Base-by-base conservation (phyloP, 2,888 invertebrate genomes). In the Drosophila peninsularis region DNA sequence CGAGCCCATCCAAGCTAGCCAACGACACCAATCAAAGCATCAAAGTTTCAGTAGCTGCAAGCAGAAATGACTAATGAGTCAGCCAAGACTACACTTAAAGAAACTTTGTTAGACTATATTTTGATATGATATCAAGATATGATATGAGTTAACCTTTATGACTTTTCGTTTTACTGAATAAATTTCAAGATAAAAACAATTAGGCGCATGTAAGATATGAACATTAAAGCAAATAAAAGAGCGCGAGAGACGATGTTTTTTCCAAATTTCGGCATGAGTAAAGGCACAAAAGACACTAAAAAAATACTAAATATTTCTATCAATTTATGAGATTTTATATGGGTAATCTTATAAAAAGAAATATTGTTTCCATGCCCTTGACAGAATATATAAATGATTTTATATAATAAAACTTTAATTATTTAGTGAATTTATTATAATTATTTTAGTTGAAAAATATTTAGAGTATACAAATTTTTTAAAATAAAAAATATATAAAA, bases 71-170 rank as follows among this genome's bases (percentile, higher is more conserved):
- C 5, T 78, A 71, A 82, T 68, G 57, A 74, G 63, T 66, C 71
- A 74, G 66, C 71, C 82, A 87, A 80, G 81, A 80, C 88, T 80
- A 11, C 60, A 56, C 57, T 17, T 0, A 63, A 54, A 41, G 19
- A 41, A 54, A 53, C 7, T 6, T 4, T 21, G 7, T 7, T 14
- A 7, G 4, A 21, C 9, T 24, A 7, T 14, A 4, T 14, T 44
- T 4, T 9, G 14, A 7, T 42, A 24, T 7, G 17, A 10, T 3
- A 3, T 9, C 17, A 3, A 37, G 37, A 30, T 30, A 30, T 30
- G 30, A 30, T 30, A 7, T n/a, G 7, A n/a, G 0, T n/a, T 7
- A 37, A 37, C 37, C n/a, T 13, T n/a, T 10, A 17, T 1, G n/a
- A 39, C 39, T 17, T 17, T 17, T 39, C 7, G n/a, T 9, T 17